A percentile compares a stretch with the other conserved stretches of the same genome.
These are phyloP conservation scores for Alouatta palliata DNA, from an alignment of 2,113 vertebrate genomes.

Conservation along the genomic window DNA sequence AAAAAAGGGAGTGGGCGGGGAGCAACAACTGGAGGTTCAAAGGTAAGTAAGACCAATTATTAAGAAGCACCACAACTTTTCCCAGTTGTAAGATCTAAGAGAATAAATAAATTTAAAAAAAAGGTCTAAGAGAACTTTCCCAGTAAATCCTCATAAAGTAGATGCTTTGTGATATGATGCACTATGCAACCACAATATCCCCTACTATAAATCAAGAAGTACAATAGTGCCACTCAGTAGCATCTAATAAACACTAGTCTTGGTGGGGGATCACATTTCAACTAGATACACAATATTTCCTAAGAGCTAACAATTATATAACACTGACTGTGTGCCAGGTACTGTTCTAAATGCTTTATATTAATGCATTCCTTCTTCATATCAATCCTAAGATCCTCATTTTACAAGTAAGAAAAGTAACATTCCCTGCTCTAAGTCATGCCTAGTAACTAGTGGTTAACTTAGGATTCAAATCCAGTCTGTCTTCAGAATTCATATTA, in stretches of 20 bases:
- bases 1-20: background rate
- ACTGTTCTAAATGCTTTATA: background rate
- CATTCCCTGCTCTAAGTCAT: background rate
- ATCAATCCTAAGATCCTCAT: background rate
- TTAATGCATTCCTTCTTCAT: background rate
- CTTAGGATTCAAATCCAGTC: background rate
- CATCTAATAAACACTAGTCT: background rate
- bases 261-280: background rate
- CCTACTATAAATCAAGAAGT: background rate
- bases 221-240: background rate
- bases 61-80: background rate
- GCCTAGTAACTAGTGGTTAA: background rate
- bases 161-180: background rate
- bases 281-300: background rate
- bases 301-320: background rate
- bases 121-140: background rate
- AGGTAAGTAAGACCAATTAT: background rate
- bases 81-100: background rate
- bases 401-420: background rate
- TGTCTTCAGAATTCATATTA: slow-evolving; percentile 10
- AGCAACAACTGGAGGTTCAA: background rate
- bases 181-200: background rate
- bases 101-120: background rate
- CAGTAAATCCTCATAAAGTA: background rate
- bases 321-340: background rate